Percentiles rank a stretch among this genome's conserved stretches.
Evolutionary conservation across 2,888 invertebrate species (phyloP).

Genomic region (Caenorhabditis sulstoni): DNA sequence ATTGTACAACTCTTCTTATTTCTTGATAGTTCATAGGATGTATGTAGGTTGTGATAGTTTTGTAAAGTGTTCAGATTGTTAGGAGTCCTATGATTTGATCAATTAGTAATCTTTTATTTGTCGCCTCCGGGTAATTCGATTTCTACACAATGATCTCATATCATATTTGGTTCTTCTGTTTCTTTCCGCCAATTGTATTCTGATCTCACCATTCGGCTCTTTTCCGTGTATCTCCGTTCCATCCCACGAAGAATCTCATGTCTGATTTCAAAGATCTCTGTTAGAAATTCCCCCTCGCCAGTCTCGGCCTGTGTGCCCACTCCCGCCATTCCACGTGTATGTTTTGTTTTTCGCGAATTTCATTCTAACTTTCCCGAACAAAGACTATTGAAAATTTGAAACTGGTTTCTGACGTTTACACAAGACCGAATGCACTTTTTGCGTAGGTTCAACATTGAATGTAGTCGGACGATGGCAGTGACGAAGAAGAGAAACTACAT

Average conservation of each 20-base stretch:
- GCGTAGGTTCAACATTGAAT: no score
- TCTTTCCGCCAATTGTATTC: conserved; percentile 37
- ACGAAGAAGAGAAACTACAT: no score
- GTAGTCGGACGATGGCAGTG: no score
- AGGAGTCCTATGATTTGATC: conserved; percentile 13
- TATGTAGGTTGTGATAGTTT: background rate
- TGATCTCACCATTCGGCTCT: conserved; percentile 31
- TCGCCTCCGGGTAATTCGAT: conserved; percentile 31
- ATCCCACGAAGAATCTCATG: conserved; percentile 48
- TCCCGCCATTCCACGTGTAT: conserved; percentile 41
- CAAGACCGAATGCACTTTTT: no score
- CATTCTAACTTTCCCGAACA: conserved; percentile 23
- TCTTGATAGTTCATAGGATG: conserved; percentile 22
- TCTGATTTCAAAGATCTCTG: conserved; percentile 44
- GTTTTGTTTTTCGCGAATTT: conserved; percentile 6
- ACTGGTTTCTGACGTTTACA: background rate
- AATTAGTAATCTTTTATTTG: conserved; percentile 26
- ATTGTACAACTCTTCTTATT: background rate
- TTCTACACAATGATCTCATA: conserved; percentile 45
- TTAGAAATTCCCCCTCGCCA: conserved; percentile 16
- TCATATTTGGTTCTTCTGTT: conserved; percentile 51
- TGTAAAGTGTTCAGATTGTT: conserved; percentile 22
- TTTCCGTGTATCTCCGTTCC: background rate
- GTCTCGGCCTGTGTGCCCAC: conserved; percentile 10
- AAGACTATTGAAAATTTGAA: conserved; percentile 12